These are phyloP conservation scores for Heliconius aoede DNA, from an alignment of 2,888 invertebrate species.

Conservation along the genomic window DNA sequence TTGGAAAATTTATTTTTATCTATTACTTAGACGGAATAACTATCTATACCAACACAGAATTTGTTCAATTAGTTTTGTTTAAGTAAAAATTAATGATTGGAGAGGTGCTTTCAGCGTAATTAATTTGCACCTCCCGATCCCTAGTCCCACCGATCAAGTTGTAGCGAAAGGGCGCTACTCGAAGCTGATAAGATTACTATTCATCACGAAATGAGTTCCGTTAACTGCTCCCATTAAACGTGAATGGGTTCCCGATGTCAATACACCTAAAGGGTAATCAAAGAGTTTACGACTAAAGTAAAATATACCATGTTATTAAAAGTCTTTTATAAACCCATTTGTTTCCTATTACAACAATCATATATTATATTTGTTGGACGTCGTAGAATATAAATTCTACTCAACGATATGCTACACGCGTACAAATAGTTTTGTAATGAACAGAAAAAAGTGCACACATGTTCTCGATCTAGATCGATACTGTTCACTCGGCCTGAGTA, in stretches of 20 bases:
- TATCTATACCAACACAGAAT: not conserved
- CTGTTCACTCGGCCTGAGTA: not conserved
- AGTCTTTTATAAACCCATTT: not conserved
- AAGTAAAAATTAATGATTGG: conserved; percentile 36
- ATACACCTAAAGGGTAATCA: conserved; percentile 17
- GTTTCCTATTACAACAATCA: not conserved
- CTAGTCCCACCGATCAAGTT: conserved; percentile 63
- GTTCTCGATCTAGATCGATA: not conserved
- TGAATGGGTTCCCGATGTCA: conserved; percentile 40
- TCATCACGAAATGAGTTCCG: conserved; percentile 67
- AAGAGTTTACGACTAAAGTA: conserved; percentile 6
- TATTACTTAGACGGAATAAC: conserved; percentile 8
- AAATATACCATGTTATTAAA: not conserved
- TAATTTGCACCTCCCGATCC: conserved; percentile 71
- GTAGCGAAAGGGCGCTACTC: conserved; percentile 59
- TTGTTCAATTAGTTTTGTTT: conserved; percentile 39
- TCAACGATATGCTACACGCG: not conserved
- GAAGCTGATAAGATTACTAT: conserved; percentile 75
- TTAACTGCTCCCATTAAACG: conserved; percentile 59
- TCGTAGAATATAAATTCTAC: not conserved
- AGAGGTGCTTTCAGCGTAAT: conserved; percentile 64
- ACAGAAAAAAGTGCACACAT: not conserved
- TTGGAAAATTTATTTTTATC: conserved; percentile 12
- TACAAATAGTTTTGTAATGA: too few species aligned
- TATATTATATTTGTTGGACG: not conserved